A percentile compares a stretch with the other conserved stretches of the same genome.
phyloP scores from a whole-genome alignment of 64 coral and sea anemone species.

The Porites lutea region DNA sequence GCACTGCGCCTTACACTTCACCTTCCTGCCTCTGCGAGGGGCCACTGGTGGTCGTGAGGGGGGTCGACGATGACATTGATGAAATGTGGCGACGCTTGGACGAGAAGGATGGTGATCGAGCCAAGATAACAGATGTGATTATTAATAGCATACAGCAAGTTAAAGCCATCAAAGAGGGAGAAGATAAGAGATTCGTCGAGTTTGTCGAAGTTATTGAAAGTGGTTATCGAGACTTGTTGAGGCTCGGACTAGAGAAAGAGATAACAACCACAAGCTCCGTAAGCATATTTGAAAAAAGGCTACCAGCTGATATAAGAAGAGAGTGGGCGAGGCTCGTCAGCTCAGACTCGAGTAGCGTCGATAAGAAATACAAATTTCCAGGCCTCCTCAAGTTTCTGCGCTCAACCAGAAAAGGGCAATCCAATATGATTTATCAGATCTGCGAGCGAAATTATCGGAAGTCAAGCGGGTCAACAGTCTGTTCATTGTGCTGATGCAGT shows the following conservation, averaged over 20 bases:
- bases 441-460: too few species aligned
- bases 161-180: slow-evolving; percentile 37
- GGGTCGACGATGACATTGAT: slow-evolving; percentile 30
- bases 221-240: too few species aligned
- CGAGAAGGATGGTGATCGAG: slow-evolving; percentile 28
- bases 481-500: too few species aligned
- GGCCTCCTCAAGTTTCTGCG: too few species aligned
- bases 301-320: slow-evolving; percentile 10
- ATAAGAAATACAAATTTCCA: slow-evolving; percentile 47
- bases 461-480: too few species aligned
- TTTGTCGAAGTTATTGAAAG: slow-evolving; percentile 18
- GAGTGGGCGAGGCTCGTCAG: too few species aligned
- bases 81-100: slow-evolving; percentile 47
- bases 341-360: neutral
- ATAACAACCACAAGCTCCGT: slow-evolving; percentile 38
- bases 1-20: slow-evolving; percentile 11
- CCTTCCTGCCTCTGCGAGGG: slow-evolving; percentile 17
- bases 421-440: too few species aligned
- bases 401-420: too few species aligned
- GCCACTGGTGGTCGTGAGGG: neutral
- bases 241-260: too few species aligned
- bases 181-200: slow-evolving; percentile 47
- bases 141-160: slow-evolving; percentile 2
- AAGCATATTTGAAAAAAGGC: slow-evolving; percentile 32
- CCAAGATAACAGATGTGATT: slow-evolving; percentile 17